phyloP scores from a whole-genome alignment of 2,888 invertebrate species.

The Machimus rusticus region DNA sequence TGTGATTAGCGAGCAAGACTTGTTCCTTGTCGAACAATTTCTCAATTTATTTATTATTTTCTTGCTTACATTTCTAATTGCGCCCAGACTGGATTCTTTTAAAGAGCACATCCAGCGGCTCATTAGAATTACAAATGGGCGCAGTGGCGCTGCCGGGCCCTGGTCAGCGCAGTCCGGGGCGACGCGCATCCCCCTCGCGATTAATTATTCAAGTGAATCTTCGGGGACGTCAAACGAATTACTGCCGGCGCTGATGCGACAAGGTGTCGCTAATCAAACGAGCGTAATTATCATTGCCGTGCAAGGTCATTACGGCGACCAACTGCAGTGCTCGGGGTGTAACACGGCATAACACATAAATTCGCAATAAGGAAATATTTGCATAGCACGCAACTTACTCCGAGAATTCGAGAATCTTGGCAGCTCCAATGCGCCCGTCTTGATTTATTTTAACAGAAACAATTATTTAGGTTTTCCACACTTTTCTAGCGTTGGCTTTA shows the following conservation, averaged over 20 bases:
- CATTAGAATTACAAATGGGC: slow-evolving; percentile 26
- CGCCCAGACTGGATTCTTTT: slow-evolving; percentile 14
- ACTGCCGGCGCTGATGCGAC: background rate
- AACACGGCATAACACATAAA: background rate
- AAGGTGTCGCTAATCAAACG: background rate
- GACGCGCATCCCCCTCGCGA: background rate
- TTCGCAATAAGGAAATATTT: background rate
- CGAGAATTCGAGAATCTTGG: background rate
- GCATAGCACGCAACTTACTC: background rate
- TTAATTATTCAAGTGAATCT: slow-evolving; percentile 13
- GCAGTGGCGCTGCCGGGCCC: background rate
- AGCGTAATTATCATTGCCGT: background rate
- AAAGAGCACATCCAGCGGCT: background rate
- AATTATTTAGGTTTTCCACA: background rate
- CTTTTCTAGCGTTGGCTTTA: background rate
- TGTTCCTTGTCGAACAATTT: slow-evolving; percentile 21
- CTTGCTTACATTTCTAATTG: slow-evolving; percentile 30
- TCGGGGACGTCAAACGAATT: background rate
- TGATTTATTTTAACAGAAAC: background rate
- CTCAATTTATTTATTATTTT: slow-evolving; percentile 24
- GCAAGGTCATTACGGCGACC: background rate
- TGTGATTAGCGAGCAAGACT: slow-evolving; percentile 7
- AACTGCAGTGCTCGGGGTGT: background rate
- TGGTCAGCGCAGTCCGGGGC: background rate
- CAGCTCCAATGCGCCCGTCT: background rate